Conservation (phyloP, 2,888 invertebrate species). For the Junonia oenone region DNA sequence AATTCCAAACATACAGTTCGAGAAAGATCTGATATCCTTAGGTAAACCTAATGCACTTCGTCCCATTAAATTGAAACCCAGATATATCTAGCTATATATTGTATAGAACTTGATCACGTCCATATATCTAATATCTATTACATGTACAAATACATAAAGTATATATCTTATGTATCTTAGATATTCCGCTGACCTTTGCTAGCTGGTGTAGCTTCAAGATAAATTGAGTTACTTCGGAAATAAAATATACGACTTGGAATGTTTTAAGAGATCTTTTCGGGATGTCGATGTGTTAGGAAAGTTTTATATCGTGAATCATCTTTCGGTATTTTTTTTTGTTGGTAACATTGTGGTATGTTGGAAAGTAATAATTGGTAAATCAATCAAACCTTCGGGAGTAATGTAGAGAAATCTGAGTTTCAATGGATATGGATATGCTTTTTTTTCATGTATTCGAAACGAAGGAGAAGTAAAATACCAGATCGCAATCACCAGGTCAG, state of each 20-base stretch:
- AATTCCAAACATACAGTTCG: too few relatives aligned
- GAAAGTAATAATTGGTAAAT: background rate
- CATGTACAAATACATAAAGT: background rate
- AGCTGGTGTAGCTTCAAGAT: background rate
- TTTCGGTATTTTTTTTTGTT: background rate
- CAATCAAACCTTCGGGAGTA: too few relatives aligned
- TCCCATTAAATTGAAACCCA: background rate
- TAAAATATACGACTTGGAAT: background rate
- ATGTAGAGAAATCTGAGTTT: too few relatives aligned
- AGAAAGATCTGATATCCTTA: too few relatives aligned
- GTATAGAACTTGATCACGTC: background rate
- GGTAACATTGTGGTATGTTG: background rate
- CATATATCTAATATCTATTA: background rate
- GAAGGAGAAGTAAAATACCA: too few relatives aligned
- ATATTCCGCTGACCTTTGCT: background rate
- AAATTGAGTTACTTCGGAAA: background rate
- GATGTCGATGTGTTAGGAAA: background rate
- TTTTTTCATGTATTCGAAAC: too few relatives aligned
- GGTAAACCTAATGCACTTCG: background rate
- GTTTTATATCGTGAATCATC: background rate
- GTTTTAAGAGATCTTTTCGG: background rate
- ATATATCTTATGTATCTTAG: background rate
- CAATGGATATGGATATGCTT: too few relatives aligned
- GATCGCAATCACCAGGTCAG: too few relatives aligned
- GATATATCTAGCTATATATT: background rate